Evolutionary conservation across 2,113 vertebrate species (phyloP), one percentile per base, ranked within the genome.

Genomic region (Hipposideros armiger): DNA sequence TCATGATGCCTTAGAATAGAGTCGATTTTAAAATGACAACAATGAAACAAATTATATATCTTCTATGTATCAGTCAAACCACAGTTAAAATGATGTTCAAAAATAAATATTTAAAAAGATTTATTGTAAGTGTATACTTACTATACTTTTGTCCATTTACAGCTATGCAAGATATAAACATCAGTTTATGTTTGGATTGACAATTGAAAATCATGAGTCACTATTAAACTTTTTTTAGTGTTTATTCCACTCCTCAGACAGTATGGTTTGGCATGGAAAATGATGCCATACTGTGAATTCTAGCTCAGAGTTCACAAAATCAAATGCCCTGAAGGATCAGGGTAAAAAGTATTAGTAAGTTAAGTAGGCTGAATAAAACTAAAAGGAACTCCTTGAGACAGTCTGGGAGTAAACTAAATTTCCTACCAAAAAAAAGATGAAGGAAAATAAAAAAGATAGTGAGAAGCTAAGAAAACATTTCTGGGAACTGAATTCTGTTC

Each of bases 91-190:
- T n/a, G 30, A 72, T 85, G 32, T 80, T 92, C 72, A n/a, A 77
- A 87, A 90, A 70, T 96, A 87, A 84, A 66, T 54, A 92, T 87
- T 90, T 86, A 78, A 95, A 94, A 56, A 83, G 26, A 47, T 95
- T 50, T 32, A 42, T 80, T 87, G 4, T 64, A 85, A 77, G 3
- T n/a, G 3, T n/a, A 66, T 2, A 50, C 7, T 70, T 73, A 86
- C 9, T 77, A 19, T 26, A 67, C 28, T 83, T 93, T 73, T 92
- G 42, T 83, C 4, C 62, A 80, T 91, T 83, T 50, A 83, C 3
- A 94, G 28, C 42, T 72, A 30, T 58, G 32, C 8, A 94, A 84
- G 19, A 87, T 70, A 69, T 28, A 19, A 82, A 78, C 47, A 77
- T 88, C 85, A 62, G 52, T 67, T 82, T 69, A 60, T 95, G 47